These are phyloP conservation scores for Agrotis segetum DNA, from an alignment of 2,888 invertebrate species.

Conservation along the genomic window DNA sequence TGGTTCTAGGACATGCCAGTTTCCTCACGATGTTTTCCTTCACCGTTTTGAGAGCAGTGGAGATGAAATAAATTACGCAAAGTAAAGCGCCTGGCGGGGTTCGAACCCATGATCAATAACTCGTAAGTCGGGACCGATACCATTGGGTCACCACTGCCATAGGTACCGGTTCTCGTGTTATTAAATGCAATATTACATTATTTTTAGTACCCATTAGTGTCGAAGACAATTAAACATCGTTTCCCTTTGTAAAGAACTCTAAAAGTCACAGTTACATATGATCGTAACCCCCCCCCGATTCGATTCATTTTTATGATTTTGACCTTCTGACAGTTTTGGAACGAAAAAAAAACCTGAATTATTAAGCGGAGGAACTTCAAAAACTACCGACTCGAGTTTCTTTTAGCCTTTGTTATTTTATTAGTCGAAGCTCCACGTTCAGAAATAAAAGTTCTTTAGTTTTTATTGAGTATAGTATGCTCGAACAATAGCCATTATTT, in stretches of 20 bases:
- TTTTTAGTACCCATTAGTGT: neutral
- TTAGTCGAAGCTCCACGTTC: slow-evolving; percentile 29
- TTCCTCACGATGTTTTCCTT: too few relatives aligned
- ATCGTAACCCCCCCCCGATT: slow-evolving; percentile 16
- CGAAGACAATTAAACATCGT: neutral
- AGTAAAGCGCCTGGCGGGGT: too few relatives aligned
- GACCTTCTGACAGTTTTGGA: slow-evolving; percentile 33
- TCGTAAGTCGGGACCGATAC: too few relatives aligned
- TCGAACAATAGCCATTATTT: slow-evolving; percentile 52
- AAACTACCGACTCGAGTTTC: slow-evolving; percentile 42
- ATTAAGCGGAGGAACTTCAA: slow-evolving; percentile 36
- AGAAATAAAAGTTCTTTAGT: slow-evolving; percentile 48
- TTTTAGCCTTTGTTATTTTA: slow-evolving; percentile 57
- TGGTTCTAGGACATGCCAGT: too few relatives aligned
- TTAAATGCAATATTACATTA: too few relatives aligned
- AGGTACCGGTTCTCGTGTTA: too few relatives aligned
- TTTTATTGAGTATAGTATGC: slow-evolving; percentile 44
- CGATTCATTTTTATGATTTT: slow-evolving; percentile 36
- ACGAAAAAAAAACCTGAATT: slow-evolving; percentile 42
- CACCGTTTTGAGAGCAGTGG: too few relatives aligned
- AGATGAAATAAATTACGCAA: too few relatives aligned
- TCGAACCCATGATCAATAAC: too few relatives aligned
- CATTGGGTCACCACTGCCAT: too few relatives aligned
- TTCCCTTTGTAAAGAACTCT: neutral
- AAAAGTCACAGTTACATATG: slow-evolving; percentile 14